Conservation (phyloP, 2,113 vertebrate genomes). For the Cathartes aura region DNA sequence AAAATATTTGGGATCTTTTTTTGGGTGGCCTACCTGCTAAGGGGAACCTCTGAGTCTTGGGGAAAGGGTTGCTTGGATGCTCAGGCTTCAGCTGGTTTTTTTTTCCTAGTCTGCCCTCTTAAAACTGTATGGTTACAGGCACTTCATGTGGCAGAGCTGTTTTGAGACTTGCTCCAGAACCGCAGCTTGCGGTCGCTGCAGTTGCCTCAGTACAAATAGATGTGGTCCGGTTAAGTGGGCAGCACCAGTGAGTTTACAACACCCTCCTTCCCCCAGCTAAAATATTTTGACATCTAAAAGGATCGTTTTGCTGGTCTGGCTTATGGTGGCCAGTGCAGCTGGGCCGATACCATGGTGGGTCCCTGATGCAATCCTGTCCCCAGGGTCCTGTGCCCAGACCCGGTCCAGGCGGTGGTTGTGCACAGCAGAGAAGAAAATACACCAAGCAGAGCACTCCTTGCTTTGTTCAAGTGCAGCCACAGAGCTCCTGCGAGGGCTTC, state of each 20-base stretch:
- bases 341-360: neutral
- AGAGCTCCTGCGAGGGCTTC: accelerated
- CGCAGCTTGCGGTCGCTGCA: accelerated
- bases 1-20: neutral
- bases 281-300: neutral
- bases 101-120: neutral
- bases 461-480: accelerated
- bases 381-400: neutral
- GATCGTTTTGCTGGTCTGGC: accelerated
- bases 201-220: neutral
- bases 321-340: neutral
- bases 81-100: neutral
- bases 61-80: neutral
- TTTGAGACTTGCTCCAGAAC: neutral
- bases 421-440: neutral
- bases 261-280: neutral
- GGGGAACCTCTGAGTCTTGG: neutral
- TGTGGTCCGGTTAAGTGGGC: neutral
- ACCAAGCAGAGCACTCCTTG: neutral
- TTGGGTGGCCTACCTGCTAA: accelerated
- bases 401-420: neutral
- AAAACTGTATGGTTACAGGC: accelerated
- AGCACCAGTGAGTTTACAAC: neutral
- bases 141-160: accelerated
- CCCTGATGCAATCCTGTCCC: neutral